Evolutionary conservation across 2,113 vertebrate species (phyloP), one percentile per base, ranked within the genome.

Genomic region (Electrona antarctica): DNA sequence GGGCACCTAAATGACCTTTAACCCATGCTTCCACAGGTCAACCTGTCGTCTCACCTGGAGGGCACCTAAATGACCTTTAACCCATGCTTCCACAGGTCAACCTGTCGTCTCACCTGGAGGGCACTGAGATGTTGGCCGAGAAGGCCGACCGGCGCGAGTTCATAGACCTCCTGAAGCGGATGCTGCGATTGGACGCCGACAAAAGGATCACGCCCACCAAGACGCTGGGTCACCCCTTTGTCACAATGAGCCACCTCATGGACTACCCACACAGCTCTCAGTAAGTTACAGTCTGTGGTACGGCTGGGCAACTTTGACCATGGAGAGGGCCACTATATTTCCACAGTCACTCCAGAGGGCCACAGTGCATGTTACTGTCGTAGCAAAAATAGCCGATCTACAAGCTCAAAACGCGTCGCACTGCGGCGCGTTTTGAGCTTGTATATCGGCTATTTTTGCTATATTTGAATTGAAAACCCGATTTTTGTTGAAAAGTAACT

Each of bases 151-250:
- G 98, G 69, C 94, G 97, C 85, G 97, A 99, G 84, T 97, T 98
- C 67, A 98, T 99, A 82, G 98, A 99, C 87, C 92, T 99, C 75
- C 85, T 99, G 87, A 99, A 98, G 90, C 94, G 98, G 85, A 99
- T 99, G 98, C 94, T 99, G 81, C 97, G 97, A n/a, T 95, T 99
- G 79, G 98, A 99, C 82, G 96, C 97, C 54, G 98, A 99, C 92
- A 99, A 99, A 88, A 96, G 98, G 87, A 93, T 98, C 90, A 98
- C 96, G 49, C 98, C 98, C 69, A 94, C 96, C 81, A 98, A 99
- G 92, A 98, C 97, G 73, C 94, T 99, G 75, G 96, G 95, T 78
- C 98, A 99, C 83, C 94, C 96, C 0, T 99, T 99, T 85, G 96
- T 98, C 78, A 97, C 96, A 3, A 99, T 99, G 97, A 93, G 93